Evolutionary conservation across 2,797 vertebrate species (phyloP).

Genomic region (Manis crassicaudata): DNA sequence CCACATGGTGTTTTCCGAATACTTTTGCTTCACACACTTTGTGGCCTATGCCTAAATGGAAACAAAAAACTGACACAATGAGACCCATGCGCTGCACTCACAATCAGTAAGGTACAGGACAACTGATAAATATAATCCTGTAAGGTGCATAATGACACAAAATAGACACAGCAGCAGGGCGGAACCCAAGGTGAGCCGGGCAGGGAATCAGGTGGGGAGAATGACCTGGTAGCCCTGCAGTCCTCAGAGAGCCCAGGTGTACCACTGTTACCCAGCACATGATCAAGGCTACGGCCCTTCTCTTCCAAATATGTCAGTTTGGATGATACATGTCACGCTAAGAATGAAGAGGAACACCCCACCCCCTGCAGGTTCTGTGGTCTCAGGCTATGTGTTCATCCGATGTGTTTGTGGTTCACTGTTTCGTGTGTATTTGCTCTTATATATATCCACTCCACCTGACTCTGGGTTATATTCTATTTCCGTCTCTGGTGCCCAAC

Average conservation of each 20-base stretch:
- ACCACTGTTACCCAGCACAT: neutral
- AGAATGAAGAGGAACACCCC: neutral
- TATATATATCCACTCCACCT: neutral
- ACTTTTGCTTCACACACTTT: neutral
- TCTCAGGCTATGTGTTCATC: neutral
- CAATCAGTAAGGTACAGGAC: neutral
- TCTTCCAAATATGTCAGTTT: neutral
- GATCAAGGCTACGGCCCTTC: neutral
- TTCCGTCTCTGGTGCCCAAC: neutral
- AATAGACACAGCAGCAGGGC: fast-evolving
- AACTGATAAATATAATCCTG: neutral
- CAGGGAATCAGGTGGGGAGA: fast-evolving
- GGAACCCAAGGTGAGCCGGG: neutral
- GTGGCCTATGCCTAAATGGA: neutral
- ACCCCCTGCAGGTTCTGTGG: neutral
- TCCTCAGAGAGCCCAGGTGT: neutral
- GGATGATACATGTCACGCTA: neutral
- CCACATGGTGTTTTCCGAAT: neutral
- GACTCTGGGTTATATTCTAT: neutral
- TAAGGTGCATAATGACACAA: neutral
- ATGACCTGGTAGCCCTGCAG: fast-evolving
- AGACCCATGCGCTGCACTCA: neutral
- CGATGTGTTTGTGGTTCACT: neutral
- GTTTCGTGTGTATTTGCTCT: neutral
- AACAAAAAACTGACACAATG: neutral